Evolutionary conservation across 2,888 invertebrate species (phyloP), one percentile per base, ranked within the genome.

Genomic region (Drosophila rellima): DNA sequence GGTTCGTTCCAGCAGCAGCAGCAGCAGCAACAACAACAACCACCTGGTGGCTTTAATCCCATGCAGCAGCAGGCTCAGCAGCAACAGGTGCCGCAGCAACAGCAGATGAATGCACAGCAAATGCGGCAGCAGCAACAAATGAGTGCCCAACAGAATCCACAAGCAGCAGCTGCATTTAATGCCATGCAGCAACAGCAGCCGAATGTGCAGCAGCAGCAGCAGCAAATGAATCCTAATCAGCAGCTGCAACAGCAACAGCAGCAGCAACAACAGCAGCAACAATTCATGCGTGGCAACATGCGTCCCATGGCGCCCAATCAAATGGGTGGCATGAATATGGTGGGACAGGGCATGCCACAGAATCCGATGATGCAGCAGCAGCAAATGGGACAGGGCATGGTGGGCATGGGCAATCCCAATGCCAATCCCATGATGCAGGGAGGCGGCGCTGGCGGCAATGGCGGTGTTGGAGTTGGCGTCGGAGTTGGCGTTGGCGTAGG

Each of bases 311-410:
- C 90, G 2, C 92, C 93, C 80, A 93, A 93, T n/a, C 93, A 65
- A 92, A 94, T 82, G 92, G 92, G 93, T 2, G 50, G 93, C 55
- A 92, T 93, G 89, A 93, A 94, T 2, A 91, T 92, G 88, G 84
- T 90, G 4, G 82, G 89, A 1, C 92, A 91, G 47, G 94, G 94
- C 70, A 90, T 92, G 69, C 85, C 76, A 31, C 92, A 91, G 68
- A 91, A 87, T 60, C 82, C 90, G 0, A 91, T 92, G 78, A 89
- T 85, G 84, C 90, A 90, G 60, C 90, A 90, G 59, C 91, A 90
- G 29, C 88, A 90, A 62, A 90, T 91, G 79, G 75, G 76, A 3
- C 92, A 92, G 66, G 85, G 89, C 18, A 84, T 91, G 82, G 80
- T 79, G 10, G 90, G 90, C 35, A 90, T 90, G 90, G 82, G 86